These are phyloP conservation scores for Sitophilus oryzae DNA, from an alignment of 1,140 invertebrate genomes.

Conservation along the genomic window DNA sequence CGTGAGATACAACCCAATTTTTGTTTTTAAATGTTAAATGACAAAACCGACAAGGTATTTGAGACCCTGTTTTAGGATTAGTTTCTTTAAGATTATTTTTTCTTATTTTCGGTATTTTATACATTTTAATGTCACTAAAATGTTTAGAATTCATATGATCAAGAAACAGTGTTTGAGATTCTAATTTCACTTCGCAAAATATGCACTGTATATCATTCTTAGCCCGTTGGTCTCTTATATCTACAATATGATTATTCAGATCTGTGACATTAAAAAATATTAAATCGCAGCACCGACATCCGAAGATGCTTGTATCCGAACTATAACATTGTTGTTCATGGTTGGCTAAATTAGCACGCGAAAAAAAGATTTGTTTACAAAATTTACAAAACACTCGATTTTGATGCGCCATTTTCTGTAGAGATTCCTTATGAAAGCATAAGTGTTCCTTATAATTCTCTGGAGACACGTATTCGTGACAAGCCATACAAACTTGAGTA, in stretches of 20 bases:
- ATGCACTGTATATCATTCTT: background rate
- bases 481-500: background rate
- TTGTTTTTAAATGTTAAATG: conserved; percentile 7
- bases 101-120: too few relatives aligned
- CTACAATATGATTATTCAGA: too few relatives aligned
- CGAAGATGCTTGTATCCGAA: background rate
- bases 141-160: too few relatives aligned
- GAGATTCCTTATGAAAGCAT: background rate
- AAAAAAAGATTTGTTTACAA: conserved; percentile 7
- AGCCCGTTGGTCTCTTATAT: background rate
- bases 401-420: background rate
- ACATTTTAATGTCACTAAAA: too few relatives aligned
- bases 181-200: background rate
- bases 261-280: too few relatives aligned
- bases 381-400: background rate
- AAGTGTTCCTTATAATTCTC: background rate
- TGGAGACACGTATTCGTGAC: background rate
- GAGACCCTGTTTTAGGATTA: background rate
- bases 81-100: too few relatives aligned
- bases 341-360: background rate
- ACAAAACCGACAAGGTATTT: conserved; percentile 13
- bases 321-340: background rate
- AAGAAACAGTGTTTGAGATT: too few relatives aligned
- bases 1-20: conserved; percentile 12
- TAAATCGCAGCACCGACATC: background rate